A percentile compares a stretch with the other conserved stretches of the same genome.
phyloP scores from a whole-genome alignment of 2,113 vertebrate genomes.

The Eulacestoma nigropectus region DNA sequence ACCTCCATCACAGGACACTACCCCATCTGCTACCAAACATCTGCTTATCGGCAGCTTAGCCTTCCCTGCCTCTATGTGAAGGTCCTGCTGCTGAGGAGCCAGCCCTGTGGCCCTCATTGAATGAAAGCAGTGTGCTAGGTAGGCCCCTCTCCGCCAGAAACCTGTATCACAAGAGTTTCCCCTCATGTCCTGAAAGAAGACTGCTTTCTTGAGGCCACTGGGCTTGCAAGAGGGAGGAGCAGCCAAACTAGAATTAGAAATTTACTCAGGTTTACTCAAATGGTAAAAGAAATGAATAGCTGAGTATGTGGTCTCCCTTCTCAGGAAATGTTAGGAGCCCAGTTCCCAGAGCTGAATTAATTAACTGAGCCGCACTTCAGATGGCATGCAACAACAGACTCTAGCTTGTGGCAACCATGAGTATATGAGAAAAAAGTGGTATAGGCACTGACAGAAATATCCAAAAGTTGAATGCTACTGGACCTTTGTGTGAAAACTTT shows the following conservation, averaged over 20 bases:
- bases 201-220: background rate
- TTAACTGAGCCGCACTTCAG: background rate
- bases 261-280: background rate
- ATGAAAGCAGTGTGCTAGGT: background rate
- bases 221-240: background rate
- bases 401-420: background rate
- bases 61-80: background rate
- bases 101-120: background rate
- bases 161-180: background rate
- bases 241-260: background rate
- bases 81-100: background rate
- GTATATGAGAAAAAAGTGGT: background rate
- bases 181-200: background rate
- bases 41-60: background rate
- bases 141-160: background rate
- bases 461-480: background rate
- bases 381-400: background rate
- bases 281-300: background rate
- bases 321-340: background rate
- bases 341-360: background rate
- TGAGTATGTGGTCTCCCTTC: background rate
- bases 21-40: background rate
- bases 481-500: background rate
- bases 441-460: background rate
- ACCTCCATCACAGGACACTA: background rate